Evolutionary conservation across 23 tunicate genomes (phyloP).

Genomic region (Pegea sp.): DNA sequence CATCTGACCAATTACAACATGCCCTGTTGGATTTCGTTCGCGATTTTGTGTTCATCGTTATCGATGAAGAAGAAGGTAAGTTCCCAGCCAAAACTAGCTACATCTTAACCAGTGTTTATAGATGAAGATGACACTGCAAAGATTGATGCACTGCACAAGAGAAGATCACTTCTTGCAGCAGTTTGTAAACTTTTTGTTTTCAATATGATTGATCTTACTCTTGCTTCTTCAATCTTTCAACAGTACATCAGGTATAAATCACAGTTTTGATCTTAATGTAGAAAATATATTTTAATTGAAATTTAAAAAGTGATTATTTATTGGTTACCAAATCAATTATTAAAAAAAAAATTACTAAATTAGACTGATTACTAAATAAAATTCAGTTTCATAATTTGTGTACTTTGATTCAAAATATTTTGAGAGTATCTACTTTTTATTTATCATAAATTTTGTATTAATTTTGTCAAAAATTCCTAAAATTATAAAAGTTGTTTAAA

Average conservation of each 20-base stretch:
- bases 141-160: conserved; percentile 62
- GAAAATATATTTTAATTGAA: no score
- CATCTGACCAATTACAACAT: conserved; percentile 56
- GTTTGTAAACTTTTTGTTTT: conserved; percentile 80
- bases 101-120: conserved; percentile 1
- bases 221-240: conserved; percentile 66
- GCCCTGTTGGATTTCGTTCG: conserved; percentile 59
- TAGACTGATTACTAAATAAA: no score
- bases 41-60: conserved; percentile 42
- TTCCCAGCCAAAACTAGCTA: neutral
- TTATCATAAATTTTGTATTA: no score
- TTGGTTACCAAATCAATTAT: no score
- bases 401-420: no score
- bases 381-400: no score
- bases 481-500: no score
- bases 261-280: neutral
- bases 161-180: conserved; percentile 66
- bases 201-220: conserved; percentile 59
- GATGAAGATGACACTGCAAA: conserved; percentile 87
- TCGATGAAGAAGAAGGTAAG: conserved; percentile 60
- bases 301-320: no score
- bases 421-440: no score
- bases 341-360: no score
- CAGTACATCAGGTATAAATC: conserved; percentile 59
- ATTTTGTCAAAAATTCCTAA: no score